Base-by-base conservation (phyloP, 2,797 vertebrate genomes). In the Dipus sagitta region DNA sequence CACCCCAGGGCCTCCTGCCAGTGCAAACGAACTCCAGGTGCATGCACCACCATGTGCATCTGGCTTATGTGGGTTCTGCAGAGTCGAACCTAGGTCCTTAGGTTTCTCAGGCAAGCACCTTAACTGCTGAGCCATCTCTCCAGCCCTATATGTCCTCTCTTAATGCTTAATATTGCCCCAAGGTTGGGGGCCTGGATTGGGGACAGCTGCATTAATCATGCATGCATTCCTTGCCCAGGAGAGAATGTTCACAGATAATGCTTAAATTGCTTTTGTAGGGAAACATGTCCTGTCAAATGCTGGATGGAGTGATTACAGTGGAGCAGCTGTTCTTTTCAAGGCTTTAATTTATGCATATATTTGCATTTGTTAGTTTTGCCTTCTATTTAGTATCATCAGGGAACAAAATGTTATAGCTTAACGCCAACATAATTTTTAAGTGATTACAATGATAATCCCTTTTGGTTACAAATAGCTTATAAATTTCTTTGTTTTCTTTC, bases 401-500 rank as follows among this genome's bases (percentile, higher is more conserved):
- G 58, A 60, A 87, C 24, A 34, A 94, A 92, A 91, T 84, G 67
- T 58, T 74, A 30, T 79, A 67, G 70, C 88, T 90, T 83, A 18
- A 72, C n/a, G 65, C 72, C 32, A 92, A 74, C 88, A 70, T 95
- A 92, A 88, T 91, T 90, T 93, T 68, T n/a, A 94, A 92, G 76
- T 85, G 74, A 60, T 93, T 84, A 88, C 11, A 79, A 32, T 67
- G 54, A 38, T 78, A 90, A 20, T 95, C 26, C 21, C 58, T 71
- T 91, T 92, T 77, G 20, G 91, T 12, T 26, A 42, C 52, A 75
- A 93, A 89, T 62, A 94, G 82, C 58, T 95, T 76, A 90, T 72
- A 78, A 30, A 87, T 95, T 94, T n/a, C n/a, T n/a, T n/a, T 60
- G 24, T 94, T 90, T 84, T 75, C 42, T 62, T 78, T 38, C 79